A percentile compares a stretch with the other conserved stretches of the same genome.
Conservation (phyloP, 2,888 invertebrate species). For the Mimachlamys varia region DNA sequence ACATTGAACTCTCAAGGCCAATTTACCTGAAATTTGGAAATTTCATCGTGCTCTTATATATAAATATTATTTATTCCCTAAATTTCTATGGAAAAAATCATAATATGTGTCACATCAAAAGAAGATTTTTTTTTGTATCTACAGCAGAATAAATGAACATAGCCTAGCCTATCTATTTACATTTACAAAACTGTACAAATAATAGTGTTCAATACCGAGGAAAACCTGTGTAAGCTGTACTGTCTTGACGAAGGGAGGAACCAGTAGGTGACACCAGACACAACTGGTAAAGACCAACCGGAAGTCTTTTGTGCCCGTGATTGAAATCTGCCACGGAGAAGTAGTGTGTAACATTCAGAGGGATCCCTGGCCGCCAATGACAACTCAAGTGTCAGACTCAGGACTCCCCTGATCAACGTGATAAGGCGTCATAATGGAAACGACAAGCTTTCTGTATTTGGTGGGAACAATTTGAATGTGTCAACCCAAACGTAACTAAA, state of each 20-base stretch:
- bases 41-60: too few species aligned
- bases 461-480: conserved; percentile 34
- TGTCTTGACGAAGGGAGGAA: conserved; percentile 1
- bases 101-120: too few species aligned
- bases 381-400: conserved; percentile 36
- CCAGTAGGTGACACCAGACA: conserved; percentile 28
- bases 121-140: too few species aligned
- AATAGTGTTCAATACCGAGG: background rate
- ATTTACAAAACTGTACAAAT: background rate
- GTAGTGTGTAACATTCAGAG: conserved; percentile 7
- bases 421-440: conserved; percentile 29
- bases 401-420: conserved; percentile 14
- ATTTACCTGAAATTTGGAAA: too few species aligned
- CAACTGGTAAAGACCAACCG: conserved; percentile 12
- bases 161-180: background rate
- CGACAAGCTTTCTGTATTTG: conserved; percentile 1
- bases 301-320: conserved; percentile 23
- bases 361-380: conserved; percentile 33
- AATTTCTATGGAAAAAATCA: too few species aligned
- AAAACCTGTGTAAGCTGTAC: background rate
- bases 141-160: background rate
- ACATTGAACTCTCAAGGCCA: too few species aligned
- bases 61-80: too few species aligned
- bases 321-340: conserved; percentile 11
- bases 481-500: conserved; percentile 8